A percentile compares a stretch with the other conserved stretches of the same genome.
phyloP scores from a whole-genome alignment of 2,888 invertebrate genomes.

The Xanthorhoe spadicearia region DNA sequence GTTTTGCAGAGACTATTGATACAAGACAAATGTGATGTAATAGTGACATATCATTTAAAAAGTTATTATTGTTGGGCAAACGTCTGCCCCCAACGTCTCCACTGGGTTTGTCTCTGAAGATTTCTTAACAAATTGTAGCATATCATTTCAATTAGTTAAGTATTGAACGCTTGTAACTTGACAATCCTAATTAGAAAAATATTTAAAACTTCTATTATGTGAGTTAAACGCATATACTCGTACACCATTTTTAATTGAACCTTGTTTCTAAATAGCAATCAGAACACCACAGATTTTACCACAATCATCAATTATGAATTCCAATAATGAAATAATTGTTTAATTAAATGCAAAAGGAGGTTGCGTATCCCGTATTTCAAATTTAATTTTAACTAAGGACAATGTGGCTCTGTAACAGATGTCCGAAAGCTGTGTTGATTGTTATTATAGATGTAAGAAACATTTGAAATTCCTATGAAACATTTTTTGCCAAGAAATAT shows the following conservation, averaged over 20 bases:
- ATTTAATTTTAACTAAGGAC: constrained; percentile 75
- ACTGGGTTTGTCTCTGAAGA: too few relatives aligned
- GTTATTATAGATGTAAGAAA: constrained; percentile 25
- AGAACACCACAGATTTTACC: neutral
- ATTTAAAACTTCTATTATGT: neutral
- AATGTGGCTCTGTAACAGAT: constrained; percentile 64
- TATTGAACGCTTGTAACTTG: too few relatives aligned
- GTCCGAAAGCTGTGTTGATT: constrained; percentile 62
- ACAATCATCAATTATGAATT: constrained; percentile 22
- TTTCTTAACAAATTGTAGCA: too few relatives aligned
- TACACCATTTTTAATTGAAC: neutral
- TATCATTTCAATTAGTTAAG: too few relatives aligned
- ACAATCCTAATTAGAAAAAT: too few relatives aligned
- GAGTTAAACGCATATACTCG: neutral
- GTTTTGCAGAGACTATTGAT: too few relatives aligned
- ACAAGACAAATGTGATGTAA: too few relatives aligned
- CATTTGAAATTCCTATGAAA: neutral
- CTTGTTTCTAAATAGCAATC: neutral
- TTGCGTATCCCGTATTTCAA: constrained; percentile 69
- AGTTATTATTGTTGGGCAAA: too few relatives aligned
- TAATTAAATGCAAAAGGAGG: constrained; percentile 63
- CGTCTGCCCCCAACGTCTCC: too few relatives aligned
- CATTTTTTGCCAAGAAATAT: neutral
- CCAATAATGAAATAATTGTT: constrained; percentile 54
- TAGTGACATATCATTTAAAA: too few relatives aligned